Conservation (phyloP, 2,113 vertebrate genomes). For the Vidua macroura region DNA sequence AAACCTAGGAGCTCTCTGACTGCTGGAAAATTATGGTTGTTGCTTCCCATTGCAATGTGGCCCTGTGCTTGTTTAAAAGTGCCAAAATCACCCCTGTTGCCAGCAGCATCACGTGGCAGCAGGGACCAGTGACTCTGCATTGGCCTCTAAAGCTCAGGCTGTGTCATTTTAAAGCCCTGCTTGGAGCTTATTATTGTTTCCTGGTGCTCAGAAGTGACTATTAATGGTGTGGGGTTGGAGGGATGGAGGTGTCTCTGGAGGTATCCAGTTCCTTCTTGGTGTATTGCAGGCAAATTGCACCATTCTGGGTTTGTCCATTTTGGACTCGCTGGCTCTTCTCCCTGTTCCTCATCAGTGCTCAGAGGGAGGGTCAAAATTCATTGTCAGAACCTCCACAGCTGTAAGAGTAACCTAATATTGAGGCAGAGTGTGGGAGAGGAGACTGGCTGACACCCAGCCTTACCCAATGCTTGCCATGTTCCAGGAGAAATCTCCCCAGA, state of each 20-base stretch:
- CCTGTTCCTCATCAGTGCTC: not conserved
- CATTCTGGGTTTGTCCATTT: not conserved
- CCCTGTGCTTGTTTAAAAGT: not conserved
- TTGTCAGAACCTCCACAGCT: conserved; percentile 32
- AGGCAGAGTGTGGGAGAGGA: not conserved
- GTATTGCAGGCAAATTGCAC: not conserved
- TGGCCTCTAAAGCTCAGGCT: not conserved
- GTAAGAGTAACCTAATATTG: conserved; percentile 10
- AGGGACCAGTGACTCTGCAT: not conserved
- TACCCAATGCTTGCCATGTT: not conserved
- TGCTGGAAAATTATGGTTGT: not conserved
- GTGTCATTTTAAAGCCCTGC: not conserved
- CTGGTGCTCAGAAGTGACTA: not conserved
- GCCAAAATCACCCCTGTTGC: not conserved
- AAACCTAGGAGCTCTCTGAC: not conserved
- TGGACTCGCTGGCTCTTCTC: not conserved
- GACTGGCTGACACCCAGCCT: not conserved
- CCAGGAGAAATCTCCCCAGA: not conserved
- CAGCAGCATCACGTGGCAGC: not conserved
- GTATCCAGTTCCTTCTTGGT: not conserved
- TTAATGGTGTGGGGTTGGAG: not conserved
- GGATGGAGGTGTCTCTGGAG: not conserved
- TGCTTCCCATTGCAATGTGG: not conserved
- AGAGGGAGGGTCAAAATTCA: conserved; percentile 49
- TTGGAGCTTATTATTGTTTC: not conserved